Evolutionary conservation across 2,888 invertebrate genomes (phyloP).

Genomic region (Pteria penguin): DNA sequence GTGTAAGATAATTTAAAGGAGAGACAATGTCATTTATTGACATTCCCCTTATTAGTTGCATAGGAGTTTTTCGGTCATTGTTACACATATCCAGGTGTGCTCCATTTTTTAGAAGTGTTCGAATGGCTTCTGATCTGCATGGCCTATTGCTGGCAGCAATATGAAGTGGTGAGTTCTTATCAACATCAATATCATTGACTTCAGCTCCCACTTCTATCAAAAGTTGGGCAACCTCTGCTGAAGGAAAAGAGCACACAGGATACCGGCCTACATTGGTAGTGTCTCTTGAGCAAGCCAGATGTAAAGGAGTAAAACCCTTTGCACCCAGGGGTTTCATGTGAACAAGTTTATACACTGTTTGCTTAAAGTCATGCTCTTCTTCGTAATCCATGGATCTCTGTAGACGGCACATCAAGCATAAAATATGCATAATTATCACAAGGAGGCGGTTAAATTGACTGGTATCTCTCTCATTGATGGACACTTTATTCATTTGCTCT

Average conservation of each 20-base stretch:
- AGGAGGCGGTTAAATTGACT: slow-evolving; percentile 91
- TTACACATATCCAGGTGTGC: slow-evolving; percentile 89
- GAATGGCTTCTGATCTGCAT: slow-evolving; percentile 86
- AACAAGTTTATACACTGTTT: slow-evolving; percentile 88
- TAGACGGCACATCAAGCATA: slow-evolving; percentile 77
- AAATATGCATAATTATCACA: slow-evolving; percentile 89
- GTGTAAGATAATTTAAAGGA: slow-evolving; percentile 72
- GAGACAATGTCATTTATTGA: slow-evolving; percentile 72
- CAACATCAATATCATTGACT: slow-evolving; percentile 89
- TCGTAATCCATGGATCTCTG: slow-evolving; percentile 75
- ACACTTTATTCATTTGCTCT: slow-evolving; percentile 55
- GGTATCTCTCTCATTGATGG: slow-evolving; percentile 83
- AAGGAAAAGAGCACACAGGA: slow-evolving; percentile 87
- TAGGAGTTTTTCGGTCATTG: slow-evolving; percentile 70
- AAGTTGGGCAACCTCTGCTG: slow-evolving; percentile 86
- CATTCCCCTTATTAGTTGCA: slow-evolving; percentile 74
- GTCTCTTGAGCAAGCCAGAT: slow-evolving; percentile 91
- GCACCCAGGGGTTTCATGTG: slow-evolving; percentile 84
- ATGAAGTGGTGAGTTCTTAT: slow-evolving; percentile 93
- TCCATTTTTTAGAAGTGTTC: slow-evolving; percentile 88
- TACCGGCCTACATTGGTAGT: slow-evolving; percentile 85
- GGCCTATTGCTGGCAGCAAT: slow-evolving; percentile 88
- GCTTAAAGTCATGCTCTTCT: slow-evolving; percentile 83
- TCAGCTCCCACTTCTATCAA: slow-evolving; percentile 91
- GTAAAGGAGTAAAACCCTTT: slow-evolving; percentile 81